phyloP scores from a whole-genome alignment of 1,140 invertebrate genomes.

The Drosophila seguyi region DNA sequence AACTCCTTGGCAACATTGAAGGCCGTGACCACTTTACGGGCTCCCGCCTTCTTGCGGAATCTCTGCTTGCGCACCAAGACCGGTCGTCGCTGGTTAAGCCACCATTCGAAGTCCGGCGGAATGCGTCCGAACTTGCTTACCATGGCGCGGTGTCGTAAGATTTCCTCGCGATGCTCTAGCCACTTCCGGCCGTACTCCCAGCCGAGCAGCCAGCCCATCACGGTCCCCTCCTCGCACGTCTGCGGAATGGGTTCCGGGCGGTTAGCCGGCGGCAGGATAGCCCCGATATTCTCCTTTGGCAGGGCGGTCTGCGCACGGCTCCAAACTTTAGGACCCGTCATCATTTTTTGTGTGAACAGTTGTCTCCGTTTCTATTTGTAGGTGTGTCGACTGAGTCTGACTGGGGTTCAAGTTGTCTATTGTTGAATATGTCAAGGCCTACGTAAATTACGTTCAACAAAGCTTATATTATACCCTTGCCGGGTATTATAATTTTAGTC shows the following conservation, averaged over 20 bases:
- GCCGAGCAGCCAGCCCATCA: slow-evolving; percentile 33
- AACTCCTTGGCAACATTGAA: slow-evolving; percentile 18
- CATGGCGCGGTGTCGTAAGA: slow-evolving; percentile 5
- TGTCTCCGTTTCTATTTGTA: not conserved
- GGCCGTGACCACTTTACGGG: slow-evolving; percentile 24
- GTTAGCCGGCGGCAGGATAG: slow-evolving; percentile 9
- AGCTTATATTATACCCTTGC: too few species aligned
- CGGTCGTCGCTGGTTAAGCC: slow-evolving; percentile 42
- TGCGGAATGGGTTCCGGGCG: slow-evolving; percentile 25
- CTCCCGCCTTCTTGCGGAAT: slow-evolving; percentile 8
- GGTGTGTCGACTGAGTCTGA: not conserved
- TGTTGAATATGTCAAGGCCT: not conserved
- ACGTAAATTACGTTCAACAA: not conserved
- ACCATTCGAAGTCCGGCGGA: slow-evolving; percentile 34
- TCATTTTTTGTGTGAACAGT: slow-evolving; percentile 1
- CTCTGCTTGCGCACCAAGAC: slow-evolving; percentile 32
- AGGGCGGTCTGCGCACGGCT: slow-evolving; percentile 6
- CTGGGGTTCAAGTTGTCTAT: not conserved
- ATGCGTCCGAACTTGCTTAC: slow-evolving; percentile 11
- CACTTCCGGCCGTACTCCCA: slow-evolving; percentile 49
- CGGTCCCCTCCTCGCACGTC: slow-evolving; percentile 5
- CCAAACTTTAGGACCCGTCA: slow-evolving; percentile 1
- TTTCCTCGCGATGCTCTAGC: slow-evolving; percentile 35
- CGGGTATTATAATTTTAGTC: too few species aligned
- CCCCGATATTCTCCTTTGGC: slow-evolving; percentile 17